Evolutionary conservation across 53 echinoderm and acorn worm genomes (phyloP), one percentile per base, ranked within the genome.

Genomic region (Luidia sarsii): DNA sequence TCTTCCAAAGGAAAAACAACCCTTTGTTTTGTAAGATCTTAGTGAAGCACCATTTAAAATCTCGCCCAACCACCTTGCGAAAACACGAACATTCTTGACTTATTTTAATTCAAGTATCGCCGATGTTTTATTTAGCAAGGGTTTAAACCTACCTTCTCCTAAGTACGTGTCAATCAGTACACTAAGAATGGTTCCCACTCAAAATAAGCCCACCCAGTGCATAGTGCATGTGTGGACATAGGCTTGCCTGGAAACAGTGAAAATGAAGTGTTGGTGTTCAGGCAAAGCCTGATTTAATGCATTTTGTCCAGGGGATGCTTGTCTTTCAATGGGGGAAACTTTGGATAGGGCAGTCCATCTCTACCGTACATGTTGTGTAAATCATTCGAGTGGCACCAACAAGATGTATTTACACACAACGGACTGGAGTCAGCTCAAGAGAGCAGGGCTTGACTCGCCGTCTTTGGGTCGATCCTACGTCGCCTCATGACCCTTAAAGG

Each of bases 121-220:
- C n/a, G n/a, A 7, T 18, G 4, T 56, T 56, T 56, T 29, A 56
- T 18, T 51, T n/a, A n/a, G n/a, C n/a, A n/a, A n/a, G n/a, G n/a
- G n/a, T n/a, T n/a, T n/a, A n/a, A 51, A 21, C 56, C 28, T 56
- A 56, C 5, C 56, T 56, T 56, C 3, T 51, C 25, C 10, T 36
- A 45, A 67, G 45, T 45, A 29, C 67, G 27, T 67, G 67, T 28
- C 67, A 67, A 43, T 67, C 67, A 67, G n/a, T n/a, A n/a, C n/a
- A n/a, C n/a, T n/a, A n/a, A n/a, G n/a, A n/a, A n/a, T n/a, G n/a
- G n/a, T n/a, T n/a, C n/a, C n/a, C n/a, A n/a, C n/a, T n/a, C n/a
- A n/a, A n/a, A n/a, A n/a, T n/a, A n/a, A n/a, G n/a, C n/a, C n/a
- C n/a, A n/a, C n/a, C n/a, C n/a, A n/a, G 23, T 51, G 51, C 18